Evolutionary conservation across 2,888 invertebrate genomes (phyloP).

Genomic region (Apamea crenata): DNA sequence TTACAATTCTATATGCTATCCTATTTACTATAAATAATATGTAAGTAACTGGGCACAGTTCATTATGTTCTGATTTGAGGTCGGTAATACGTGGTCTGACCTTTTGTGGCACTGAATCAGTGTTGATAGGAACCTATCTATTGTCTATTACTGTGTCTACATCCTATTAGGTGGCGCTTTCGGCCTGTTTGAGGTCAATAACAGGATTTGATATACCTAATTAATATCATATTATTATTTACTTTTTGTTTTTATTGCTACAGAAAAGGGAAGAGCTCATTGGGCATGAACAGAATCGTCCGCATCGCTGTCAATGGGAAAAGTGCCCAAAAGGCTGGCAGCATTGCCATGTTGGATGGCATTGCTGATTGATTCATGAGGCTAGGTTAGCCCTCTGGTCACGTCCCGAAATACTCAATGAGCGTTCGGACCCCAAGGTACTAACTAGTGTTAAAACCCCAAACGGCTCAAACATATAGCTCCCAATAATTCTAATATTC

Average conservation of each 20-base stretch:
- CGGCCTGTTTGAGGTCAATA: not conserved
- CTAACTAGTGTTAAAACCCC: too few relatives aligned
- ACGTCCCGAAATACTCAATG: too few relatives aligned
- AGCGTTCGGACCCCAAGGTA: too few relatives aligned
- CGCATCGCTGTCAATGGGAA: not conserved
- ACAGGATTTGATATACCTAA: not conserved
- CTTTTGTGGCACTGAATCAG: slow-evolving; percentile 25
- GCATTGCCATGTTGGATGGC: too few relatives aligned
- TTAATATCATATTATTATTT: not conserved
- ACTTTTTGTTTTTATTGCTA: not conserved
- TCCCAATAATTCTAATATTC: too few relatives aligned
- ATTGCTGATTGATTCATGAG: too few relatives aligned
- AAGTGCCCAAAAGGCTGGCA: too few relatives aligned
- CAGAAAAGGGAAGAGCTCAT: not conserved
- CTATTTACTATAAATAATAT: not conserved
- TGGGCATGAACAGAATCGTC: not conserved
- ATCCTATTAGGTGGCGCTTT: slow-evolving; percentile 10
- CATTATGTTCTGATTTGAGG: slow-evolving; percentile 11
- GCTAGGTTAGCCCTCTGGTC: too few relatives aligned
- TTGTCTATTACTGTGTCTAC: not conserved
- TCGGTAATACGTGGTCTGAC: slow-evolving; percentile 6
- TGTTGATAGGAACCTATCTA: not conserved
- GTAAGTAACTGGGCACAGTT: not conserved
- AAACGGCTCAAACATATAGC: too few relatives aligned
- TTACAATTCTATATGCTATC: not conserved